Evolutionary conservation across 1,140 invertebrate species (phyloP), one percentile per base, ranked within the genome.

Genomic region (Plectrocnemia conspersa): DNA sequence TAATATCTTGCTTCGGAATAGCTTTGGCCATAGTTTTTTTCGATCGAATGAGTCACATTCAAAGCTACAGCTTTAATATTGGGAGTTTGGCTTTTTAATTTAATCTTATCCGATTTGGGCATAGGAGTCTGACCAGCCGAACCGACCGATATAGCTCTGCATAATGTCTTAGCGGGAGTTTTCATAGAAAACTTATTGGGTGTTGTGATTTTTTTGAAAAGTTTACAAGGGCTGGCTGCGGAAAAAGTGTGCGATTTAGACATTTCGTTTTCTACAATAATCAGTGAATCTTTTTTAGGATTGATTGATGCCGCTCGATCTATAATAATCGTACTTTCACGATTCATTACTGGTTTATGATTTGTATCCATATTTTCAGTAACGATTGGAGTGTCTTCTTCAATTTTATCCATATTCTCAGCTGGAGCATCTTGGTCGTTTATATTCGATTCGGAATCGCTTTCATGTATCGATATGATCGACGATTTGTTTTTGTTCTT

Each of bases 31-130:
- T n/a, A n/a, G n/a, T 33, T 54, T 72, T 74, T 56, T 58, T 74
- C 73, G 24, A 74, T 64, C 3, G 73, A 73, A 27, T 65, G 62
- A 9, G 71, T 74, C 6, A 72, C 44, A 58, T 75, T 74, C 22
- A 74, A 41, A 16, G 65, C 2, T 49, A 29, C 36, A 58, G 19
- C 64, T 66, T 23, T 67, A 62, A 13, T 66, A 64, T 11, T 60
- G 45, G 45, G 58, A 42, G 40, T 54, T 63, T 36, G 15, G 27
- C 16, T 13, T 3, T 35, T 40, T 40, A 18, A 21, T 9, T 40
- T 21, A 46, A 23, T 41, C 19, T 25, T 42, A 2, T 42, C 38
- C 9, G 25, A 21, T 10, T 38, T 47, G 1, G 58, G 58, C 47
- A 55, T 53, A 6, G 72, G 73, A 22, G 72, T 76, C 10, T 58